A percentile compares a stretch with the other conserved stretches of the same genome.
Conservation (phyloP, 2,888 invertebrate genomes). For the Brachyopa scutellaris region DNA sequence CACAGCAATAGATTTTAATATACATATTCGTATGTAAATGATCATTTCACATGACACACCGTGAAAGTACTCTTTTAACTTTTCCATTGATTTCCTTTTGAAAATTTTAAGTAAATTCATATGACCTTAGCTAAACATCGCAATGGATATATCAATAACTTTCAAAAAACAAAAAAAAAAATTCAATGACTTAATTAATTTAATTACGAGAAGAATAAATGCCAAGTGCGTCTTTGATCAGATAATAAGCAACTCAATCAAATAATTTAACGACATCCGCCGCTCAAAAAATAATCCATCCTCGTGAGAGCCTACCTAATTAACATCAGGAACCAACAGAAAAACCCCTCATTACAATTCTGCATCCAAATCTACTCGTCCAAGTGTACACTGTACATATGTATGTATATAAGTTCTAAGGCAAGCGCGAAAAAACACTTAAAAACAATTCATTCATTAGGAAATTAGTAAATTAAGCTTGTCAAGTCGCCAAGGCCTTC, state of each 20-base stretch:
- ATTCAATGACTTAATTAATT: background rate
- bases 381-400: no score
- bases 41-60: no score
- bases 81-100: no score
- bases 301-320: slow-evolving; percentile 24
- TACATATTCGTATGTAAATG: no score
- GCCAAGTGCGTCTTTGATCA: slow-evolving; percentile 20
- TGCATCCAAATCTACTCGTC: no score
- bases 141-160: no score
- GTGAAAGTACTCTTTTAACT: no score
- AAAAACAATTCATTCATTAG: slow-evolving; percentile 31
- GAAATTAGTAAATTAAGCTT: background rate
- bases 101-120: no score
- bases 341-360: background rate
- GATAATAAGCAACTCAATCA: background rate
- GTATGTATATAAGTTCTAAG: background rate
- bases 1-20: no score
- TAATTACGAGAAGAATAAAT: slow-evolving; percentile 7
- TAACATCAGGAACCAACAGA: slow-evolving; percentile 8
- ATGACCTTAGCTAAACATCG: no score
- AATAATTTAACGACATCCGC: slow-evolving; percentile 32
- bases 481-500: slow-evolving; percentile 31
- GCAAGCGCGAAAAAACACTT: background rate
- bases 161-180: no score
- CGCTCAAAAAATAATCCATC: slow-evolving; percentile 23